These are phyloP conservation scores for Hyaena hyaena DNA, from an alignment of 2,113 vertebrate genomes.

Conservation along the genomic window DNA sequence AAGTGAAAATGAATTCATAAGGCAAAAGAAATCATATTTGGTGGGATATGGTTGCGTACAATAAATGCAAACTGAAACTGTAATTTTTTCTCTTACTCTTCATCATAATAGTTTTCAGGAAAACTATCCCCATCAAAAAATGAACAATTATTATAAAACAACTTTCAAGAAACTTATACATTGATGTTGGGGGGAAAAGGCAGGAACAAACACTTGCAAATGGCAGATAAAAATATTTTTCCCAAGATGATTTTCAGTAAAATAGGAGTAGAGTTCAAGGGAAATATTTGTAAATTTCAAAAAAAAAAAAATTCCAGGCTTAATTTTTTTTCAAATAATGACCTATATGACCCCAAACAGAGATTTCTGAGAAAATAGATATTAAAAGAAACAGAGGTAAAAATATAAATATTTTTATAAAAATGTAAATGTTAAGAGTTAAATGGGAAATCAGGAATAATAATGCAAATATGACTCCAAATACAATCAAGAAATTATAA, in stretches of 20 bases:
- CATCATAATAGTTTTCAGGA: not conserved
- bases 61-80: not conserved
- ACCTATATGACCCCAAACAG: not conserved
- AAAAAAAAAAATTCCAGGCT: not conserved
- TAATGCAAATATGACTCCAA: not conserved
- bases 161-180: not conserved
- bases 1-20: not conserved
- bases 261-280: not conserved
- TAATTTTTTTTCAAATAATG: not conserved
- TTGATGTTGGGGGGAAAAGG: not conserved
- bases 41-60: not conserved
- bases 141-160: not conserved
- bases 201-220: not conserved
- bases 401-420: not conserved
- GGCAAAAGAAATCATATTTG: not conserved
- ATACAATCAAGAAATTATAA: not conserved
- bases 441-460: not conserved
- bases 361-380: not conserved
- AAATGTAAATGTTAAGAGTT: not conserved
- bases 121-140: not conserved
- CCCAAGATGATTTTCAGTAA: not conserved
- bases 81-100: not conserved
- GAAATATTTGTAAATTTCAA: not conserved
- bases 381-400: not conserved
- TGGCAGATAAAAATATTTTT: not conserved